Conservation (phyloP, 2,113 vertebrate genomes). For the Sminthopsis crassicaudata region DNA sequence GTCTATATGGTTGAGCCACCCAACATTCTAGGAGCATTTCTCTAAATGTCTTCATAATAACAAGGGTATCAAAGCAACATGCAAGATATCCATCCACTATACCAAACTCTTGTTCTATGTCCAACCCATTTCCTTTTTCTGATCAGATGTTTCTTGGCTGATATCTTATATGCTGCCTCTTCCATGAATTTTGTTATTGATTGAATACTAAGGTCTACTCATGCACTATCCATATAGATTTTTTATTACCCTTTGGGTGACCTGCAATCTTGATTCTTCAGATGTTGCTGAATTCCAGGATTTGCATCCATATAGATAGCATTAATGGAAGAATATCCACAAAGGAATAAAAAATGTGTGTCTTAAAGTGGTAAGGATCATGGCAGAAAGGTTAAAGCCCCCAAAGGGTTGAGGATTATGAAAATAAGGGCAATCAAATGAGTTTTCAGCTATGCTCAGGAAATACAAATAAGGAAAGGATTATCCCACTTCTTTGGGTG, state of each 20-base stretch:
- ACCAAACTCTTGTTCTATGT: neutral
- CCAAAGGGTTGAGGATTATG: neutral
- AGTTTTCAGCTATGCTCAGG: neutral
- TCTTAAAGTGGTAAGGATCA: neutral
- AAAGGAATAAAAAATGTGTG: neutral
- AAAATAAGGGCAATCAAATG: neutral
- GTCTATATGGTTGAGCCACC: neutral
- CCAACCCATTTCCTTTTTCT: neutral
- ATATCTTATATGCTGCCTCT: neutral
- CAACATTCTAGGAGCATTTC: neutral
- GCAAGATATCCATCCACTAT: neutral
- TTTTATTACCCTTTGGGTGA: neutral
- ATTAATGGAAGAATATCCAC: neutral
- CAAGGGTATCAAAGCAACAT: neutral
- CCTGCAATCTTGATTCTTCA: neutral
- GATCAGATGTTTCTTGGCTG: neutral
- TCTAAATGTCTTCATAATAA: neutral
- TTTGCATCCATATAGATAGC: neutral
- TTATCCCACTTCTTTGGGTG: neutral
- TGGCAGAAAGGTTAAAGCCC: neutral
- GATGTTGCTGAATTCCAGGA: neutral
- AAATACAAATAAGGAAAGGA: neutral
- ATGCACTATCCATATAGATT: neutral
- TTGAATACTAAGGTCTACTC: neutral
- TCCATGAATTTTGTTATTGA: neutral